Conservation (phyloP, 2,888 invertebrate genomes). For the Himalopsyche kuldschensis region DNA sequence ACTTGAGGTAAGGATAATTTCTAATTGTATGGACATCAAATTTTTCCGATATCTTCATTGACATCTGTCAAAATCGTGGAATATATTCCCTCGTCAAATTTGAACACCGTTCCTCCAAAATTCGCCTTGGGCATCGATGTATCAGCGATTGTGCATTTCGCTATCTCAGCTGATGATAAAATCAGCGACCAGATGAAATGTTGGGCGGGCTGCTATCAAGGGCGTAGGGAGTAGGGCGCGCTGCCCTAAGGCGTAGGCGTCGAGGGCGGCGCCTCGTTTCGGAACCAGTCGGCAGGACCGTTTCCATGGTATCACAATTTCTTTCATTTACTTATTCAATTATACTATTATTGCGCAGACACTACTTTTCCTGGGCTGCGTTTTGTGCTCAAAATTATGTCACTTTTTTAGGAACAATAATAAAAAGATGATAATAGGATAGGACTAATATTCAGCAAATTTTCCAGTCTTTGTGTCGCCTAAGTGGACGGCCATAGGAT, state of each 20-base stretch:
- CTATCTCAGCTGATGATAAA: conserved; percentile 29
- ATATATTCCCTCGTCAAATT: background rate
- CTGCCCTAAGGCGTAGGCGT: background rate
- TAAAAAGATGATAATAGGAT: too few relatives aligned
- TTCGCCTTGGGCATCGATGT: background rate
- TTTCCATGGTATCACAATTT: background rate
- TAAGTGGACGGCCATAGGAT: too few relatives aligned
- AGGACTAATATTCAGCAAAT: too few relatives aligned
- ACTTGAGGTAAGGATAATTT: too few relatives aligned
- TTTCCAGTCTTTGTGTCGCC: too few relatives aligned
- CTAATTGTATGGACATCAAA: too few relatives aligned
- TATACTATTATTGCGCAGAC: background rate
- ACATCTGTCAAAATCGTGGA: background rate
- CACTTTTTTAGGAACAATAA: too few relatives aligned
- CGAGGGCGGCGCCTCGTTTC: background rate
- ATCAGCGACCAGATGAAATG: conserved; percentile 22
- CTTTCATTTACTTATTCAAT: background rate
- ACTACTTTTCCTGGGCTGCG: too few relatives aligned
- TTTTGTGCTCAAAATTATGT: too few relatives aligned
- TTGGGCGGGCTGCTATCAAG: conserved; percentile 7
- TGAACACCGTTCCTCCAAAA: background rate
- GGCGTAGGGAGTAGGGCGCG: conserved; percentile 1
- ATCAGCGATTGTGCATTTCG: background rate
- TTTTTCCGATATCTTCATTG: too few relatives aligned
- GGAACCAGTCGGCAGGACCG: background rate